Evolutionary conservation across 2,888 invertebrate species (phyloP), one percentile per base, ranked within the genome.

Genomic region (Hydrotaea diabolus): DNA sequence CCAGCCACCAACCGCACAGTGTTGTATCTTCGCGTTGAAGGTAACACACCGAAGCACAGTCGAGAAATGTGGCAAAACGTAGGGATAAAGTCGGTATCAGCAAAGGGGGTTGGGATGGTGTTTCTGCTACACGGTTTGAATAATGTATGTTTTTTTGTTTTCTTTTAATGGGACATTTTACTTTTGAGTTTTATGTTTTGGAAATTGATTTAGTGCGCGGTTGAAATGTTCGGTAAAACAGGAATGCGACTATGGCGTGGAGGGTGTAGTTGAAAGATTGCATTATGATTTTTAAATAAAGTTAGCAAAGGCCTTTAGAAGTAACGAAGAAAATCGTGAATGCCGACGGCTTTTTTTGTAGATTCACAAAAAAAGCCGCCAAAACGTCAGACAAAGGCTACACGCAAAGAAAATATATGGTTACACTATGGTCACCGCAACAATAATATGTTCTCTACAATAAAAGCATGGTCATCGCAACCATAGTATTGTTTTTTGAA

Each of bases 201-300:
- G 71, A 72, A 72, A 72, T 72, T 72, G 71, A 72, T 72, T 72
- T 72, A 72, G 66, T 66, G 43, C 19, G n/a, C n/a, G 13, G 31
- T n/a, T 62, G 62, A 31, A 36, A 59, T 15, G 23, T 26, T 26
- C n/a, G 2, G 13, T n/a, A 49, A n/a, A 4, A 13, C 49, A 49
- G 13, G 9, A 49, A 49, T 21, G 11, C 9, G 15, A 62, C 4
- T 26, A 26, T 23, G 13, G n/a, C n/a, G 11, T 15, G n/a, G 59
- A 62, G 31, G 62, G 17, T 15, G 49, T 1, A 49, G 49, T 13
- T 49, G 31, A 7, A 31, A 31, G 31, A 2, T 49, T 49, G n/a
- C n/a, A n/a, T 9, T 43, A 49, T 3, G 15, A 49, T 49, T 49
- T 13, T 13, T n/a, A n/a, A 49, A 49, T 49, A 4, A 49, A 49